phyloP scores from a whole-genome alignment of 2,888 invertebrate species.

The Phengaris arion region DNA sequence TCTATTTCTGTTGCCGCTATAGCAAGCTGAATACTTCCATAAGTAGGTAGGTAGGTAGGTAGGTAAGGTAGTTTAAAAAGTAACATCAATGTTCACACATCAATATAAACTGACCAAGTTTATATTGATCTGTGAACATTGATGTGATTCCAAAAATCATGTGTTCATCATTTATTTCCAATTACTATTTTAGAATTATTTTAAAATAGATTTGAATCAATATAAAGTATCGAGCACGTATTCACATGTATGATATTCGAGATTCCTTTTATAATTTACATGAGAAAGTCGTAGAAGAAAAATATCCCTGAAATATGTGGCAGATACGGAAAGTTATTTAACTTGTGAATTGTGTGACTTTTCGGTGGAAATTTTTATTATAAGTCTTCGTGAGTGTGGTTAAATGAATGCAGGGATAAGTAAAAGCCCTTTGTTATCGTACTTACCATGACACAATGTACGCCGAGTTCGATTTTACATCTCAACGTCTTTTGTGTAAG shows the following conservation, averaged over 20 bases:
- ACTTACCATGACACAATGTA: conserved; percentile 17
- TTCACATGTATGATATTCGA: conserved; percentile 12
- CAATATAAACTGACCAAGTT: too few relatives aligned
- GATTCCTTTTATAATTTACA: conserved; percentile 15
- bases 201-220: not conserved
- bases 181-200: not conserved
- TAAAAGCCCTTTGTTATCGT: conserved; percentile 13
- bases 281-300: conserved; percentile 11
- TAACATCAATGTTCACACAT: too few relatives aligned
- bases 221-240: conserved; percentile 9
- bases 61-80: too few relatives aligned
- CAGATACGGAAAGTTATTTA: conserved; percentile 22
- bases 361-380: conserved; percentile 18
- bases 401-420: conserved; percentile 20
- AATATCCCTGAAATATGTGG: conserved; percentile 16
- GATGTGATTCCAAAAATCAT: too few relatives aligned
- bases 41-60: too few relatives aligned
- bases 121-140: too few relatives aligned
- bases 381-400: conserved; percentile 13
- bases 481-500: conserved; percentile 32
- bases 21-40: too few relatives aligned
- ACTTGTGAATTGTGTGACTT: conserved; percentile 24
- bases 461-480: conserved; percentile 26
- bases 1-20: too few relatives aligned
- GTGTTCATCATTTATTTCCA: too few relatives aligned